phyloP scores from a whole-genome alignment of 92 coral and sea anemone genomes.

The Parazoanthus darwini region DNA sequence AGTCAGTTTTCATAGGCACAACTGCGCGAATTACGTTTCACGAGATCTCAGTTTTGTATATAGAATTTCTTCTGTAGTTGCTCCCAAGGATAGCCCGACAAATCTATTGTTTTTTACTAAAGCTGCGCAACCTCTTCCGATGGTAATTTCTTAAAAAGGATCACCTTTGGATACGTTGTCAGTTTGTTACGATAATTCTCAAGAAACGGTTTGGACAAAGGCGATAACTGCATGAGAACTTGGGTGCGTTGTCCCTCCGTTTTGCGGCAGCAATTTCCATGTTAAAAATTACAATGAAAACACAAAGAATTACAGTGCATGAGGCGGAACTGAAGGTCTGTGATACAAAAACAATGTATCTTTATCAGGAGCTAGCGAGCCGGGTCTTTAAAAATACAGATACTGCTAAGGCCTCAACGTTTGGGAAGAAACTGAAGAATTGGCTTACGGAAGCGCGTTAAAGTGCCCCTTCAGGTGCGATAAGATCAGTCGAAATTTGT shows the following conservation, averaged over 20 bases:
- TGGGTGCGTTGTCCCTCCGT: background rate
- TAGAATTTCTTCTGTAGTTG: background rate
- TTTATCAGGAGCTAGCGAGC: constrained; percentile 15
- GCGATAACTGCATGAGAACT: constrained; percentile 1
- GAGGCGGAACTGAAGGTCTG: background rate
- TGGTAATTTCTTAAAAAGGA: constrained; percentile 5
- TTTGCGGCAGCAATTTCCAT: background rate
- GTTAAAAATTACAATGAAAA: background rate
- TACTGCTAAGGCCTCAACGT: background rate
- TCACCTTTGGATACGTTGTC: constrained; percentile 3
- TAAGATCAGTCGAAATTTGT: background rate
- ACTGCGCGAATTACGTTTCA: background rate
- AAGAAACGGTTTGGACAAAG: constrained; percentile 6
- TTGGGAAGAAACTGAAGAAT: background rate
- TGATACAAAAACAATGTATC: background rate
- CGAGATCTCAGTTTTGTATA: background rate
- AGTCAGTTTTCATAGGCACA: background rate
- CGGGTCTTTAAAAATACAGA: background rate
- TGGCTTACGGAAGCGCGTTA: background rate
- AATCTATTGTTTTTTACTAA: background rate
- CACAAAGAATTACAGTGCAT: background rate
- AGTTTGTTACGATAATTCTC: background rate
- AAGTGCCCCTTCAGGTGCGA: background rate
- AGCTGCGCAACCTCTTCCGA: constrained; percentile 8
- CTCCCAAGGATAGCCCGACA: background rate